phyloP scores from a whole-genome alignment of 1,140 invertebrate genomes.

The Drosophila quadrilineata region DNA sequence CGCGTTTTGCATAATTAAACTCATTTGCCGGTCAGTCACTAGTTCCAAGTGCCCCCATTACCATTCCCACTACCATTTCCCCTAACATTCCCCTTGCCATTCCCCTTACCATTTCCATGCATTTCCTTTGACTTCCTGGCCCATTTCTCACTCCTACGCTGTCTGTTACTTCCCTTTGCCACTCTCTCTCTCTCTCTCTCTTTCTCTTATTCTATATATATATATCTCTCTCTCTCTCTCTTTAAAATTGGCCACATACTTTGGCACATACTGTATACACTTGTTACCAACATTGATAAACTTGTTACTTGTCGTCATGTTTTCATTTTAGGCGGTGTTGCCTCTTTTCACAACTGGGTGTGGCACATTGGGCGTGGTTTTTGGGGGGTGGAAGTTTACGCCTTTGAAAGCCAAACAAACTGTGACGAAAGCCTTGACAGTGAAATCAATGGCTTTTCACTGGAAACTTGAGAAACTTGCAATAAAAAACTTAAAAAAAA shows the following conservation, averaged over 20 bases:
- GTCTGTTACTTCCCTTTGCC: neutral
- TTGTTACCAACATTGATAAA: slow-evolving; percentile 12
- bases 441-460: slow-evolving; percentile 1
- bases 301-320: neutral
- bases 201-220: neutral
- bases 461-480: too few species aligned
- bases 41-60: neutral
- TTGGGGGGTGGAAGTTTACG: neutral
- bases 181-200: neutral
- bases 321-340: neutral
- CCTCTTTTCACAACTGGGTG: neutral
- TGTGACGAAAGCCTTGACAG: slow-evolving; percentile 10
- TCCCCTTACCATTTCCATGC: too few species aligned
- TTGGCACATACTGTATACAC: neutral
- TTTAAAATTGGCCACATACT: slow-evolving; percentile 8
- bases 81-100: too few species aligned
- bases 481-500: too few species aligned
- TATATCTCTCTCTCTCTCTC: neutral
- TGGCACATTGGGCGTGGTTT: slow-evolving; percentile 8
- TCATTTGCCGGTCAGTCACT: slow-evolving; percentile 22
- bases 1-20: slow-evolving; percentile 38
- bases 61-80: too few species aligned
- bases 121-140: neutral
- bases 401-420: neutral
- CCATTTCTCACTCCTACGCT: neutral